Evolutionary conservation across 1,140 invertebrate genomes (phyloP).

Genomic region (Lepidurus apus): DNA sequence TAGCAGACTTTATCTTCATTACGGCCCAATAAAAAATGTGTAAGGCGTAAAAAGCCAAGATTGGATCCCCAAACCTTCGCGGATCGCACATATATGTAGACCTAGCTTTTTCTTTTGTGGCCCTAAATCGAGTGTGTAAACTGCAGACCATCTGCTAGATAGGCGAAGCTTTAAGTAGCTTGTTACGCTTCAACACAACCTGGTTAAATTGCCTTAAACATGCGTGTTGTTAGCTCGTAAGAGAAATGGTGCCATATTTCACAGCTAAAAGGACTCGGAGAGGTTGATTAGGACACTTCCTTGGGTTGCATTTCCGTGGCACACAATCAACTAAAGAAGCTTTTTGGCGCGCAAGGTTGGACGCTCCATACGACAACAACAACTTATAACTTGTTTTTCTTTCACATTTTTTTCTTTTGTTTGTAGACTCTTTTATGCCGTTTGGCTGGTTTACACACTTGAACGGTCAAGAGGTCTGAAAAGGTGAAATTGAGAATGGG

Average conservation of each 20-base stretch:
- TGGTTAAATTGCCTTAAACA: background rate
- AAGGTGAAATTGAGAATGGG: background rate
- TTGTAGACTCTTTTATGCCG: background rate
- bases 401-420: background rate
- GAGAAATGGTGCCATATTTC: constrained; percentile 15
- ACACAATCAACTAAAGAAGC: background rate
- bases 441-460: background rate
- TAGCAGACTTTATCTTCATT: constrained; percentile 17
- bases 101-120: background rate
- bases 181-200: constrained; percentile 5
- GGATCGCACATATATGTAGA: background rate
- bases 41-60: background rate
- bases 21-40: background rate
- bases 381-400: background rate
- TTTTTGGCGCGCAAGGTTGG: background rate
- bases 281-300: constrained; percentile 2
- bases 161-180: background rate
- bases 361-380: background rate
- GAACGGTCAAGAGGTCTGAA: constrained; percentile 15
- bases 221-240: background rate
- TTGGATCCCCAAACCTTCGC: too few species aligned
- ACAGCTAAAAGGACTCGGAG: background rate
- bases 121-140: constrained; percentile 6
- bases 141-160: constrained; percentile 8
- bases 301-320: background rate